Evolutionary conservation across 2,888 invertebrate genomes (phyloP).

Genomic region (Bugulina stolonifera): DNA sequence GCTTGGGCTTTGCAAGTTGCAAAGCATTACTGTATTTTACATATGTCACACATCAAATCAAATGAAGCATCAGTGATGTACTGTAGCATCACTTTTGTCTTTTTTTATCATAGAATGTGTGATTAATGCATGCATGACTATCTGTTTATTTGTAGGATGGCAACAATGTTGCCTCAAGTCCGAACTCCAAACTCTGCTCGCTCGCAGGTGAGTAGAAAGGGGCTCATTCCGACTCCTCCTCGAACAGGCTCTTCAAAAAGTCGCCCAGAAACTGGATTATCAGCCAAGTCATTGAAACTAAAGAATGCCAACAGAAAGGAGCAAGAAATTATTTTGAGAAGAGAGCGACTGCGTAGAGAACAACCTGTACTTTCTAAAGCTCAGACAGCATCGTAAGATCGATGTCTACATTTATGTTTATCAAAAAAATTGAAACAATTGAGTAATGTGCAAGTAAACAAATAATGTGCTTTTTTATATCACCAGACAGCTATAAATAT

Average conservation of each 20-base stretch:
- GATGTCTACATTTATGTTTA: too few species aligned
- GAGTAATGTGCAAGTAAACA: too few species aligned
- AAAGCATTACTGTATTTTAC: too few species aligned
- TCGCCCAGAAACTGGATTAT: slow-evolving; percentile 3
- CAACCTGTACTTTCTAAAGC: slow-evolving; percentile 39
- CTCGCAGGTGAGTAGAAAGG: not conserved
- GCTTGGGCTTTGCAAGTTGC: too few species aligned
- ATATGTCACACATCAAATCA: too few species aligned
- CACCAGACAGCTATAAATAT: too few species aligned
- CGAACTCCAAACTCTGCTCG: slow-evolving; percentile 1
- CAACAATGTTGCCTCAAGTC: slow-evolving; percentile 17
- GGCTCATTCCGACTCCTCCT: not conserved
- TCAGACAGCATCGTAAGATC: slow-evolving; percentile 43
- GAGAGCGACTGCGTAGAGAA: slow-evolving; percentile 34
- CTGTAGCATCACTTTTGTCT: too few species aligned
- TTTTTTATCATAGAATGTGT: too few species aligned
- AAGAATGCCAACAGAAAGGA: slow-evolving; percentile 31
- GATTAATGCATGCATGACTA: too few species aligned
- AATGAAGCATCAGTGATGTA: too few species aligned
- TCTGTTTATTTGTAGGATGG: slow-evolving; percentile 7
- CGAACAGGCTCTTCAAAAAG: slow-evolving; percentile 7
- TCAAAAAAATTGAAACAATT: too few species aligned
- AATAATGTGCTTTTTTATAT: too few species aligned
- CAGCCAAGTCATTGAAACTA: slow-evolving; percentile 8
- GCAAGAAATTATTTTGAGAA: slow-evolving; percentile 33